Conservation (phyloP, 2,797 vertebrate genomes). For the Rhabdophis nuchalis region DNA sequence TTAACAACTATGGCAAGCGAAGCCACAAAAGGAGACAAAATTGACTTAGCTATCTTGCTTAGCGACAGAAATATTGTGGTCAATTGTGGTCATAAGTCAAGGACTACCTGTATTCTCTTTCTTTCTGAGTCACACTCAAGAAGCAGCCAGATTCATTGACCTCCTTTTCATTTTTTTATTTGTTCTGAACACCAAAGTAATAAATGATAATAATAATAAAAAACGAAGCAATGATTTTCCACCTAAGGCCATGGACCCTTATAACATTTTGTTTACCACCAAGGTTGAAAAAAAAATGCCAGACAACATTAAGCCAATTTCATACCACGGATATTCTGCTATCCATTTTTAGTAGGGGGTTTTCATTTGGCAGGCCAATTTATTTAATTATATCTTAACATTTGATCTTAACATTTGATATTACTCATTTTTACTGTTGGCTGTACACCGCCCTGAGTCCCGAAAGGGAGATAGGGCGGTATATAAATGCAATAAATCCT, state of each 20-base stretch:
- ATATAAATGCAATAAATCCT: no score
- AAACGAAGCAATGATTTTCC: conserved; percentile 21
- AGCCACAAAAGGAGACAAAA: not conserved
- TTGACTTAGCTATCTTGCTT: not conserved
- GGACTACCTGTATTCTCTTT: not conserved
- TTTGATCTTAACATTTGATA: no score
- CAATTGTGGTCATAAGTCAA: not conserved
- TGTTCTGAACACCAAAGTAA: not conserved
- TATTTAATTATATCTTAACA: no score
- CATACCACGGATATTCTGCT: not conserved
- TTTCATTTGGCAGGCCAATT: no score
- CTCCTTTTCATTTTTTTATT: conserved; percentile 12
- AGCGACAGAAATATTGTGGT: not conserved
- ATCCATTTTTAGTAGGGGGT: no score
- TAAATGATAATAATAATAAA: not conserved
- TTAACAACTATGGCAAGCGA: not conserved
- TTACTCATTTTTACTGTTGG: no score
- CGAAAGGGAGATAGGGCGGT: no score
- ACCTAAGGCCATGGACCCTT: conserved; percentile 15
- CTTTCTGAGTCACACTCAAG: conserved; percentile 20
- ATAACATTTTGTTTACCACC: conserved; percentile 6
- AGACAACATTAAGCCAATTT: conserved; percentile 16
- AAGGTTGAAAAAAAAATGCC: conserved; percentile 17
- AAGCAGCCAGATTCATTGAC: conserved; percentile 9
- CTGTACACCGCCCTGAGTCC: no score